A percentile compares a stretch with the other conserved stretches of the same genome.
phyloP scores from a whole-genome alignment of 2,888 invertebrate genomes.

The Amiota mariae region DNA sequence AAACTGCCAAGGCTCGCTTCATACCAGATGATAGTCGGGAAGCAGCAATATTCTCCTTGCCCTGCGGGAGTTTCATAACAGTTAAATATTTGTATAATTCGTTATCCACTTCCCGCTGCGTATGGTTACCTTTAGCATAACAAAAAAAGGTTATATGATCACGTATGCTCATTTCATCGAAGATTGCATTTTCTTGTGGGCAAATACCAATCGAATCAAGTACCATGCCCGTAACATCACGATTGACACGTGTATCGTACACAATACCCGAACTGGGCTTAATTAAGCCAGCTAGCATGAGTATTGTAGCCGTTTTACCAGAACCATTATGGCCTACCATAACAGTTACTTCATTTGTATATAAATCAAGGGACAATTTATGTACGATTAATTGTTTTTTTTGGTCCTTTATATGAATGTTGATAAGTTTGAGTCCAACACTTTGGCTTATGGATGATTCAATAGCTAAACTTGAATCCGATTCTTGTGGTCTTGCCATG shows the following conservation, averaged over 20 bases:
- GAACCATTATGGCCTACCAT: constrained; percentile 85
- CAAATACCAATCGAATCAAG: constrained; percentile 83
- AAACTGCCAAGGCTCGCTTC: constrained; percentile 82
- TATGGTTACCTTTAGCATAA: constrained; percentile 78
- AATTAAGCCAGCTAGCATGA: constrained; percentile 87
- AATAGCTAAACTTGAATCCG: too few species aligned
- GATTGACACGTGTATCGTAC: constrained; percentile 42
- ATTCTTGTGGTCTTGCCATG: too few species aligned
- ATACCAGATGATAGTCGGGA: constrained; percentile 82
- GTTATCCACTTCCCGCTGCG: constrained; percentile 72
- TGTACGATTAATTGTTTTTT: constrained; percentile 75
- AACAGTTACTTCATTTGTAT: constrained; percentile 89
- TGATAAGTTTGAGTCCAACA: not conserved
- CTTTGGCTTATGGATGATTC: too few species aligned
- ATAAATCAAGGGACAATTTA: constrained; percentile 83
- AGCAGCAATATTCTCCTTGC: constrained; percentile 76
- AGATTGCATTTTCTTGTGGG: constrained; percentile 88
- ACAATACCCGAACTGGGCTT: constrained; percentile 81
- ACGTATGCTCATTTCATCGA: constrained; percentile 84
- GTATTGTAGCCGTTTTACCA: constrained; percentile 93
- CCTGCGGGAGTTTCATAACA: constrained; percentile 76
- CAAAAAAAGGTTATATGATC: constrained; percentile 88
- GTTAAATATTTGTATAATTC: constrained; percentile 79
- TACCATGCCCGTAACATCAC: constrained; percentile 79
- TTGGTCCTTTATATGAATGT: not conserved